Evolutionary conservation across 2,888 invertebrate genomes (phyloP).

Genomic region (Cheilosia impressa): DNA sequence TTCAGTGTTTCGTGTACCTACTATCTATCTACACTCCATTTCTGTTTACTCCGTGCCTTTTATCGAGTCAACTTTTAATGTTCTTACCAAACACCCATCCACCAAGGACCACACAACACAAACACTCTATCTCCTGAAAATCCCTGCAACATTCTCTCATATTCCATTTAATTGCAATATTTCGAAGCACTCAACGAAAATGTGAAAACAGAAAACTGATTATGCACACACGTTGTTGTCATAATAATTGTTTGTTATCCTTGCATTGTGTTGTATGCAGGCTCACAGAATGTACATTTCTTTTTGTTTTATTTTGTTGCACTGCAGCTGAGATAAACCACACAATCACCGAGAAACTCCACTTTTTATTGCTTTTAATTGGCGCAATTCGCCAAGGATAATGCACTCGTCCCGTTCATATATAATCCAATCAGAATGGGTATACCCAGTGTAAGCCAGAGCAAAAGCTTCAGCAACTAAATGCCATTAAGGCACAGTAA

Average conservation of each 20-base stretch:
- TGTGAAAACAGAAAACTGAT: slow-evolving; percentile 15
- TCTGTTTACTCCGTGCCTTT: too few species aligned
- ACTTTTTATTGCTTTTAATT: slow-evolving; percentile 50
- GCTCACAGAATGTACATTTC: not conserved
- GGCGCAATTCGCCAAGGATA: slow-evolving; percentile 53
- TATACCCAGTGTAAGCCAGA: slow-evolving; percentile 13
- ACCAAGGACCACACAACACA: too few species aligned
- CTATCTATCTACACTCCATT: too few species aligned
- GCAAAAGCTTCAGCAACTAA: slow-evolving; percentile 10
- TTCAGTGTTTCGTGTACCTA: too few species aligned
- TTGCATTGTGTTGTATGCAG: slow-evolving; percentile 8
- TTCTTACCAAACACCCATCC: too few species aligned
- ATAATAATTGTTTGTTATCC: slow-evolving; percentile 40
- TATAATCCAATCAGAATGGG: slow-evolving; percentile 31
- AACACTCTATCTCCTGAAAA: too few species aligned
- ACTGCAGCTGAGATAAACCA: slow-evolving; percentile 38
- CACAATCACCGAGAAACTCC: slow-evolving; percentile 33
- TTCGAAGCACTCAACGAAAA: not conserved
- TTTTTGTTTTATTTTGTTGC: slow-evolving; percentile 11
- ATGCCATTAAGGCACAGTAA: slow-evolving; percentile 40
- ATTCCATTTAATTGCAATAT: not conserved
- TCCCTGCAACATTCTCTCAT: not conserved
- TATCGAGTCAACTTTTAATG: too few species aligned
- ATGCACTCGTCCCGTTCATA: slow-evolving; percentile 19
- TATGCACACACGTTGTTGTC: slow-evolving; percentile 34